phyloP scores from a whole-genome alignment of 2,113 vertebrate genomes.

The Lutjanus erythropterus region DNA sequence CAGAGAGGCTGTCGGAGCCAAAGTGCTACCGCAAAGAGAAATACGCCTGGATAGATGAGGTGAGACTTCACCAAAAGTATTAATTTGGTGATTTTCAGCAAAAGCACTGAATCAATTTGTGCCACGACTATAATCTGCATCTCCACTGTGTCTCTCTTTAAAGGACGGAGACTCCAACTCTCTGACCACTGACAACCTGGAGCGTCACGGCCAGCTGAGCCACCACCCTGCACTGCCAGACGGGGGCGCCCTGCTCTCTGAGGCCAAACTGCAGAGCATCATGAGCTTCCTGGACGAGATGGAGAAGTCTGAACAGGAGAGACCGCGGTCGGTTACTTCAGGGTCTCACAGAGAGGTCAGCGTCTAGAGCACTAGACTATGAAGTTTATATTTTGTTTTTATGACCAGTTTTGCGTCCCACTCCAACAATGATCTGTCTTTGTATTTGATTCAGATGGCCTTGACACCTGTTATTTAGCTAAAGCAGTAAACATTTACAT shows the following conservation, averaged over 20 bases:
- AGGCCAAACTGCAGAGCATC: conserved; percentile 96
- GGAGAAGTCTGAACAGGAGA: conserved; percentile 92
- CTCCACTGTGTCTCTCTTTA: background rate
- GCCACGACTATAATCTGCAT: background rate
- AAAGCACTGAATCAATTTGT: too few species aligned
- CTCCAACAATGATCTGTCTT: background rate
- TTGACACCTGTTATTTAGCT: background rate
- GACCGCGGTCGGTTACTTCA: conserved; percentile 87
- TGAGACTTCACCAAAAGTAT: conserved; percentile 41
- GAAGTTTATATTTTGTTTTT: too few species aligned
- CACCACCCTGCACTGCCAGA: conserved; percentile 78
- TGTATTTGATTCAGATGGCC: background rate
- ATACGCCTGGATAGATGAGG: conserved; percentile 90
- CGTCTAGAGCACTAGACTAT: background rate
- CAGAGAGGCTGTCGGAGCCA: conserved; percentile 83
- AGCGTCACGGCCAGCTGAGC: conserved; percentile 90
- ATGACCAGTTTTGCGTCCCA: background rate
- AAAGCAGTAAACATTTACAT: background rate
- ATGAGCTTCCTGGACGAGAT: conserved; percentile 97
- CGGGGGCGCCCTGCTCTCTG: conserved; percentile 90
- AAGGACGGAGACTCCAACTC: conserved; percentile 89
- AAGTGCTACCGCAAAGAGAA: conserved; percentile 86
- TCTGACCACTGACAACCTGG: conserved; percentile 93
- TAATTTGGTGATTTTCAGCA: too few species aligned
- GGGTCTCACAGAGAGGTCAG: conserved; percentile 87